Conservation (phyloP, 2,888 invertebrate genomes). For the Pseudanteris insignis region DNA sequence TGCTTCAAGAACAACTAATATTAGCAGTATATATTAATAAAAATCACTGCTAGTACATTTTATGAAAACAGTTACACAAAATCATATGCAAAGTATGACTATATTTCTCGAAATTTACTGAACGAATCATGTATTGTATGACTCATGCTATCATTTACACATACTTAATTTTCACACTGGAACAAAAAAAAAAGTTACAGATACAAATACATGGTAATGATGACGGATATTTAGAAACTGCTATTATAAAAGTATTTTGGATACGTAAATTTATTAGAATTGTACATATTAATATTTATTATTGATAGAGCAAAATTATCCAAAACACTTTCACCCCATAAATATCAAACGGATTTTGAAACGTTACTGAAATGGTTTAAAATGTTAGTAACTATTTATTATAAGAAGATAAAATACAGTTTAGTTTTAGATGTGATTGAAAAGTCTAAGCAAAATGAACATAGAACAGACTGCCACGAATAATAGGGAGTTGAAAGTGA, state of each 20-base stretch:
- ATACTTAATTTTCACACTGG: slow-evolving; percentile 39
- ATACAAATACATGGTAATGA: slow-evolving; percentile 38
- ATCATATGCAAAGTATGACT: too few relatives aligned
- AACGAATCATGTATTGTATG: slow-evolving; percentile 48
- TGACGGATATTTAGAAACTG: too few relatives aligned
- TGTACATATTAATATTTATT: neutral
- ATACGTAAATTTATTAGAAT: neutral
- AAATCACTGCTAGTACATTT: too few relatives aligned
- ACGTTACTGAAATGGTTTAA: slow-evolving; percentile 14
- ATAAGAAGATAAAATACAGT: slow-evolving; percentile 44
- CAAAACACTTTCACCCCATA: slow-evolving; percentile 15
- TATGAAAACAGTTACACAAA: too few relatives aligned
- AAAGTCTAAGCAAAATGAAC: slow-evolving; percentile 56
- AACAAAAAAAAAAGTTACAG: slow-evolving; percentile 35
- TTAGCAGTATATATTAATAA: too few relatives aligned
- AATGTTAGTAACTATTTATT: slow-evolving; percentile 34
- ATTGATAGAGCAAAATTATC: too few relatives aligned
- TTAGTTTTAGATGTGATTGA: slow-evolving; percentile 38
- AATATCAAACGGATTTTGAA: slow-evolving; percentile 3
- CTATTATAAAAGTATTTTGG: slow-evolving; percentile 16
- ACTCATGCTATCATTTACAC: slow-evolving; percentile 44
- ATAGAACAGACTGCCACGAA: slow-evolving; percentile 52
- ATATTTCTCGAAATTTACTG: too few relatives aligned
- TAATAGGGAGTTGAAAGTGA: slow-evolving; percentile 32
- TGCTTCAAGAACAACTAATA: too few relatives aligned